Base-by-base conservation (phyloP, 2,113 vertebrate species). In the Indicator maculatus region DNA sequence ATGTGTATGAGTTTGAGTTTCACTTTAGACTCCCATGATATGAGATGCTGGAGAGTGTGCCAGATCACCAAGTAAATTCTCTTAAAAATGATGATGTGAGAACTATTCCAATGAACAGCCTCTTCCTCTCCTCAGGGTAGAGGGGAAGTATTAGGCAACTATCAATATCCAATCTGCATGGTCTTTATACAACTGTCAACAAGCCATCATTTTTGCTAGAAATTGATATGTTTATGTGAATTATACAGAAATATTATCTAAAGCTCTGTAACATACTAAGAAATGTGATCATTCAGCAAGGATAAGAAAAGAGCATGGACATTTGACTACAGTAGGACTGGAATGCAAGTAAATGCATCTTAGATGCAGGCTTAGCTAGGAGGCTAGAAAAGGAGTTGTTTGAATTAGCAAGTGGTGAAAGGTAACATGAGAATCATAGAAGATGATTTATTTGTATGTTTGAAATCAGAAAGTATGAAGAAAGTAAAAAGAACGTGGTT, bases 21-120 rank as follows among this genome's bases (percentile, higher is more conserved):
- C 31, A 8, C 39, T 78, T 70, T 20, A 58, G 39, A 31, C 5
- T 31, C 50, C 19, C 20, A 24, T 82, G 65, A 39, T 0, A 0
- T 27, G 0, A 27, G 33, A 31, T 53, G 31, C 18, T 70, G 26
- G 13, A 41, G 16, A 20, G 5, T 8, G 14, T 50, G 8, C 20
- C 67, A 59, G 20, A n/a, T 86, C 18, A 58, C 21, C 31, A 31
- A 55, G 28, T 5, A 76, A 76, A 80, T 33, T 12, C 36, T 67
- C 11, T 38, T 28, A 79, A 7, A 79, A 85, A 63, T 24, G 28
- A 39, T 69, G 28, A 23, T 7, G 2, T 50, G 31, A 61, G 16
- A 75, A 78, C 60, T 23, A 41, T 13, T 36, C 16, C 52, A 64
- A 11, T 44, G 80, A 87, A 28, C 13, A 77, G 6, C 5, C 12